These are phyloP conservation scores for Lutjanus argentimaculatus DNA, from an alignment of 2,797 vertebrate species.

Conservation along the genomic window DNA sequence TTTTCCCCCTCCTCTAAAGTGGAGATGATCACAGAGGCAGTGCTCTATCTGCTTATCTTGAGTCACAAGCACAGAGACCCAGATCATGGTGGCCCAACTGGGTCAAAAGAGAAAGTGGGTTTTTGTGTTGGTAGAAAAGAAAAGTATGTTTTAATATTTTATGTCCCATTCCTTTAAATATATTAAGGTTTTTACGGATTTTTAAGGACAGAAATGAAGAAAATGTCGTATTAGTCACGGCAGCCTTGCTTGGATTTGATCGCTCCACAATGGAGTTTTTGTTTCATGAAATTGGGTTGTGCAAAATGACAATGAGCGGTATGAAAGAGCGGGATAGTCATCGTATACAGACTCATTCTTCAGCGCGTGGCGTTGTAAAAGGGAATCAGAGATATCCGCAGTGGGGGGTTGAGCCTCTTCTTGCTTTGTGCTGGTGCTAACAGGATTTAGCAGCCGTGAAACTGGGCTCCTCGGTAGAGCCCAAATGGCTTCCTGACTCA, in stretches of 20 bases:
- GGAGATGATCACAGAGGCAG: slow-evolving; percentile 50
- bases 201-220: slow-evolving; percentile 24
- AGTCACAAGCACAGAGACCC: slow-evolving; percentile 44
- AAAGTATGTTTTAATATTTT: slow-evolving; percentile 4
- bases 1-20: slow-evolving; percentile 43
- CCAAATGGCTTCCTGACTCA: slow-evolving; percentile 75
- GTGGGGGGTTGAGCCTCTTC: slow-evolving; percentile 76
- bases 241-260: slow-evolving; percentile 39
- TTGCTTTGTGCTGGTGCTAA: slow-evolving; percentile 77
- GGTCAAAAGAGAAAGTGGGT: slow-evolving; percentile 17
- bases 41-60: slow-evolving; percentile 50
- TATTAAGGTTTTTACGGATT: slow-evolving; percentile 13
- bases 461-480: slow-evolving; percentile 74
- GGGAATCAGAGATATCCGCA: slow-evolving; percentile 71
- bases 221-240: slow-evolving; percentile 26
- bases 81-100: slow-evolving; percentile 38
- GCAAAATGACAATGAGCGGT: slow-evolving; percentile 53
- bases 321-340: slow-evolving; percentile 55
- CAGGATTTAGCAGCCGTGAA: slow-evolving; percentile 83
- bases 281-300: slow-evolving; percentile 69
- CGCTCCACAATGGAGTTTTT: slow-evolving; percentile 52
- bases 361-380: slow-evolving; percentile 56
- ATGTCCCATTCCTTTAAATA: slow-evolving; percentile 9
- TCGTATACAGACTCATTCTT: slow-evolving; percentile 54
- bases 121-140: too few relatives aligned